Evolutionary conservation across 1,140 invertebrate genomes (phyloP).

Genomic region (Ostrea denselamellosa): DNA sequence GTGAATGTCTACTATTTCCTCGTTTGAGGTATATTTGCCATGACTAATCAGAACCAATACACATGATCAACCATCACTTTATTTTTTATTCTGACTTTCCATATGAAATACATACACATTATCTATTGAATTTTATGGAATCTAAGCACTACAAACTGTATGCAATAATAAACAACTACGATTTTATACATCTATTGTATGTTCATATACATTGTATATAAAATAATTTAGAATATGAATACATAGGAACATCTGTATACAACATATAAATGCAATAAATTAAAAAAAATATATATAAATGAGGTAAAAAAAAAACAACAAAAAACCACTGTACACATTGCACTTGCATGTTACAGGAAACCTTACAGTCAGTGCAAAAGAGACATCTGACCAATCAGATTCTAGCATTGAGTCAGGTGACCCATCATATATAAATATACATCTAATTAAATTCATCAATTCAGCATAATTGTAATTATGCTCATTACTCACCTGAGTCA

Average conservation of each 20-base stretch:
- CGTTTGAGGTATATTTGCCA: no score
- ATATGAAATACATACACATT: constrained; percentile 6
- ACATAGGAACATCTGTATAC: constrained; percentile 17
- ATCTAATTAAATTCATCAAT: not conserved
- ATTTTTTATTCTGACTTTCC: constrained; percentile 37
- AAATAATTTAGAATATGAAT: constrained; percentile 26
- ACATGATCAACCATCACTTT: not conserved
- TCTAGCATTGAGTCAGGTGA: not conserved
- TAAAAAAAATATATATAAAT: constrained; percentile 11
- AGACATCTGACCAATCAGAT: not conserved
- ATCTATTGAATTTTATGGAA: constrained; percentile 9
- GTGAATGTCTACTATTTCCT: no score
- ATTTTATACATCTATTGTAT: not conserved
- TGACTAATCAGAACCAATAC: no score
- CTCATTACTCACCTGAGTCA: no score
- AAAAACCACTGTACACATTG: not conserved
- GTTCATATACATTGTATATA: constrained; percentile 7
- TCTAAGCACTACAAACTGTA: constrained; percentile 32
- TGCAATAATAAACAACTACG: not conserved
- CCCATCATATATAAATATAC: not conserved
- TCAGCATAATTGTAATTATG: not conserved
- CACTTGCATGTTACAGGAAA: not conserved
- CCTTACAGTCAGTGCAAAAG: not conserved
- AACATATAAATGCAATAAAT: constrained; percentile 39
- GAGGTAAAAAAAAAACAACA: constrained; percentile 22